These are phyloP conservation scores for Cichlasoma orientale DNA, from an alignment of 2,797 vertebrate genomes.

Conservation along the genomic window DNA sequence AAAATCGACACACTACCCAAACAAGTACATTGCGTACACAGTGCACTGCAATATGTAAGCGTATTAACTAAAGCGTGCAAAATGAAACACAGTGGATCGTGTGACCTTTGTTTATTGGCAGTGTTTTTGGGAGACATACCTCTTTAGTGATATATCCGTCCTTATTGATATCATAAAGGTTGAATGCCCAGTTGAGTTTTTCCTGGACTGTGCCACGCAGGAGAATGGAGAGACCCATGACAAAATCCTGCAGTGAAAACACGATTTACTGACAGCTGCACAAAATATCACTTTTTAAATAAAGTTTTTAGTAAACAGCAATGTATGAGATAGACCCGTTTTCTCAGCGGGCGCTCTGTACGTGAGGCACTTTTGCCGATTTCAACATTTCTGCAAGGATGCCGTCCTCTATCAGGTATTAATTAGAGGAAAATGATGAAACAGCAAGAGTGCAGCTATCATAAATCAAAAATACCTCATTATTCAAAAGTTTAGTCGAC, in stretches of 20 bases:
- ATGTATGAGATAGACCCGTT: neutral
- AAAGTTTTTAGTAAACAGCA: neutral
- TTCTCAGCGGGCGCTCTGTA: neutral
- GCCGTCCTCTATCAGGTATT: neutral
- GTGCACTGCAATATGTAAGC: neutral
- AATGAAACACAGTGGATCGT: fast-evolving
- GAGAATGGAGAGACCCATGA: slow-evolving; percentile 97
- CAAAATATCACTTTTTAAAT: neutral
- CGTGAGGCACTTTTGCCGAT: neutral
- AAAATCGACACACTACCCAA: neutral
- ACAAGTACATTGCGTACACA: neutral
- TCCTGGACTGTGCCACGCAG: slow-evolving; percentile 95
- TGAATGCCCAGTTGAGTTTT: slow-evolving; percentile 99
- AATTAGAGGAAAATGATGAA: slow-evolving; percentile 42
- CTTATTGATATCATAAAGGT: slow-evolving; percentile 99
- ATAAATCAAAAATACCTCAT: slow-evolving; percentile 39
- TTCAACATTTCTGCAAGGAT: slow-evolving; percentile 1
- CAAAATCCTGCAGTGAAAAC: slow-evolving; percentile 88
- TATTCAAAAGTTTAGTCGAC: slow-evolving; percentile 55
- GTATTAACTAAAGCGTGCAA: neutral
- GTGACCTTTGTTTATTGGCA: neutral
- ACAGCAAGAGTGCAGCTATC: slow-evolving; percentile 10
- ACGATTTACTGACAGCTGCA: neutral
- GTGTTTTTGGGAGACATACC: slow-evolving; percentile 71
- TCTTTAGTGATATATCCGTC: slow-evolving; percentile 99